Evolutionary conservation across 2,888 invertebrate species (phyloP).

Genomic region (Chironomus tentans): DNA sequence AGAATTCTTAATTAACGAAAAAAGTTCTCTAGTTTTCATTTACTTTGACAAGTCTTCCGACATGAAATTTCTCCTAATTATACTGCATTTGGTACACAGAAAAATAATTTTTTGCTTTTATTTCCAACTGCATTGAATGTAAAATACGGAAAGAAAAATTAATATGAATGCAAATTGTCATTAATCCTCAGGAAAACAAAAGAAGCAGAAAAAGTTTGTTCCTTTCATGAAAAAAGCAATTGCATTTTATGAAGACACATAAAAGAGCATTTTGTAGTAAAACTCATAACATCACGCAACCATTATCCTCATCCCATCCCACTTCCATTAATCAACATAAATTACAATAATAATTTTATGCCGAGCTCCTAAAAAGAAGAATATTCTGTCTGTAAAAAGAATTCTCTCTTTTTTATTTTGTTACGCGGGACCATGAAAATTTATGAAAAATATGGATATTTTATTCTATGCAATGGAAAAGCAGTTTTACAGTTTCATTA

Average conservation of each 20-base stretch:
- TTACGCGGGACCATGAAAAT: background rate
- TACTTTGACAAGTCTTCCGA: no score
- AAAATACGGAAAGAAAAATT: background rate
- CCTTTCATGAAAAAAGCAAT: background rate
- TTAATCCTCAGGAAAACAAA: no score
- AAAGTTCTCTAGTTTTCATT: no score
- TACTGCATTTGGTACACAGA: no score
- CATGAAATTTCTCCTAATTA: no score
- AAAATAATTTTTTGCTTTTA: no score
- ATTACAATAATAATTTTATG: background rate
- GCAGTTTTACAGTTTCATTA: background rate
- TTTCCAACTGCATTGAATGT: no score
- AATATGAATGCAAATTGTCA: no score
- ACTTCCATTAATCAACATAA: background rate
- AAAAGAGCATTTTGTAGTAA: background rate
- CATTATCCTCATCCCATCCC: background rate
- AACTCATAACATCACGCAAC: background rate
- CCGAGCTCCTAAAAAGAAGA: background rate
- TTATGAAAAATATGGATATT: no score
- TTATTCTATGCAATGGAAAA: background rate
- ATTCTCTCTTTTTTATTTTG: background rate
- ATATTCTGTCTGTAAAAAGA: background rate
- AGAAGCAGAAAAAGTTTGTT: background rate
- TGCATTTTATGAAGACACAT: background rate
- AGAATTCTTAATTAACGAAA: no score